phyloP scores from a whole-genome alignment of 2,888 invertebrate genomes.

The Mechanitis mazaeus region DNA sequence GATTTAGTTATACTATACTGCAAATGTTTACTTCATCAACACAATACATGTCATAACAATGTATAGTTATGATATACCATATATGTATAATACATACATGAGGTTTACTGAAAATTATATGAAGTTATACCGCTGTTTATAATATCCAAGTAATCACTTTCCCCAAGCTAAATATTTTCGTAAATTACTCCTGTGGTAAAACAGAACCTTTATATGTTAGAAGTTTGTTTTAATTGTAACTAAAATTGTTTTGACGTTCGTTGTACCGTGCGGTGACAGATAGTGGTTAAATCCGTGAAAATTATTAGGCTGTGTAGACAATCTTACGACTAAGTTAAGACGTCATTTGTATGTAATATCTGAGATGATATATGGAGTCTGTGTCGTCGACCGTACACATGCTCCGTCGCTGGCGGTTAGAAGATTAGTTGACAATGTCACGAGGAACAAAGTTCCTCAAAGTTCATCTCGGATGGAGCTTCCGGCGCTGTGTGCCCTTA shows the following conservation, averaged over 20 bases:
- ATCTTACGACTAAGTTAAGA: slow-evolving; percentile 23
- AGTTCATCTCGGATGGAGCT: slow-evolving; percentile 62
- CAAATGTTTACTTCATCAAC: no score
- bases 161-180: slow-evolving; percentile 16
- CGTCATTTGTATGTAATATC: slow-evolving; percentile 24
- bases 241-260: slow-evolving; percentile 22
- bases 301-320: slow-evolving; percentile 24
- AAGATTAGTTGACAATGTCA: slow-evolving; percentile 74
- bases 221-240: slow-evolving; percentile 23
- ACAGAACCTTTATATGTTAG: slow-evolving; percentile 19
- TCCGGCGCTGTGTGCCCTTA: slow-evolving; percentile 61
- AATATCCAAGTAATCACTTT: slow-evolving; percentile 16
- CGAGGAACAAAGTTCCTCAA: slow-evolving; percentile 61
- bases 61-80: no score
- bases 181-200: slow-evolving; percentile 22
- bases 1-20: no score
- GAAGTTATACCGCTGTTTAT: slow-evolving; percentile 3
- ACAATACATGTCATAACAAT: not conserved
- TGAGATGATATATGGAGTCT: slow-evolving; percentile 27
- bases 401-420: slow-evolving; percentile 50
- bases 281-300: slow-evolving; percentile 22
- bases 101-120: not conserved
- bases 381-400: slow-evolving; percentile 37
- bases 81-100: not conserved
- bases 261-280: slow-evolving; percentile 16